Base-by-base conservation (phyloP, 2,113 vertebrate genomes). In the Ageneiosus marmoratus region DNA sequence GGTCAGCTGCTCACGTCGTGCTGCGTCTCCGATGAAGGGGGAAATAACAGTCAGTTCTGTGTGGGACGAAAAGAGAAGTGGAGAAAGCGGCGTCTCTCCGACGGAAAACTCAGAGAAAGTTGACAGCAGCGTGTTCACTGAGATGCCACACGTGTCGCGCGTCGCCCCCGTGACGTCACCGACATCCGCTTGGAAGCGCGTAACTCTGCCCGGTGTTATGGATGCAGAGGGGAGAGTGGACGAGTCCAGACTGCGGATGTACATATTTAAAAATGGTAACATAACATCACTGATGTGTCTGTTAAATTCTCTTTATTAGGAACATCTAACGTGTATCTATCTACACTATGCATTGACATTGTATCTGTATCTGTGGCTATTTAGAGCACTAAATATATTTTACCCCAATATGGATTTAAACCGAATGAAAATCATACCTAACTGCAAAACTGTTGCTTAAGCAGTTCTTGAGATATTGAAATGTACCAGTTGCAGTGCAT, bases 171-270 rank as follows among this genome's bases (percentile, higher is more conserved):
- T 91, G 80, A 82, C 82, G 75, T 83, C 65, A 41, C 86, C 90
- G 2, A 88, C 78, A 46, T 81, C 85, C 53, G 46, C 89, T 67
- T 65, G 50, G 9, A 84, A 87, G 3, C 89, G 91, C 0, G 90
- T 94, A 87, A 87, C 86, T 46, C 81, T 94, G 83, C 91, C 92
- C 0, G 93, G 94, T 12, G 90, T 94, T 70, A 94, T 94, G 94
- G 94, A 95, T 86, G 74, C 90, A 0, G 92, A 94, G 84, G 94
- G 94, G 50, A 88, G 94, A 85, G 92, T 95, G n/a, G 94, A 95
- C 88, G 94, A 94, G 89, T 94, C 93, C 1, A 89, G 94, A 77
- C 90, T 94, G 46, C 90, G 93, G 81, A 89, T 87, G 88, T 89
- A 93, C 73, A 93, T 95, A 72, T 92, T 94, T 77, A 91, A 92